These are phyloP conservation scores for Xanthia icteritia DNA, from an alignment of 2,888 invertebrate species.

Conservation along the genomic window DNA sequence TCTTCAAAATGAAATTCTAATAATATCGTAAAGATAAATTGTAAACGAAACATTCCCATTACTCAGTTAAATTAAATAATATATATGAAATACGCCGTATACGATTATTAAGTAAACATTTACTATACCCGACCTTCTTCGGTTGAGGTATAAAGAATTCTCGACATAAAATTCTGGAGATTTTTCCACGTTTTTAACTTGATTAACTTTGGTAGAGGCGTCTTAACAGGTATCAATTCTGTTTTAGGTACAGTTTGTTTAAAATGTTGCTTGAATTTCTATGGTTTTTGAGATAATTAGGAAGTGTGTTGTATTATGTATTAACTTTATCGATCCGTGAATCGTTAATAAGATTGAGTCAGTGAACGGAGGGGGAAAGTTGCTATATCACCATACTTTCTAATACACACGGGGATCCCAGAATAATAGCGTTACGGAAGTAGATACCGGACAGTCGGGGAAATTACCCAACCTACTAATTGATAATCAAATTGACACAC, in stretches of 20 bases:
- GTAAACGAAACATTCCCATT: constrained; percentile 40
- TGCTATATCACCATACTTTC: background rate
- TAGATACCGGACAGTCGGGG: background rate
- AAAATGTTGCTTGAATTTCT: background rate
- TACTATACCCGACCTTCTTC: constrained; percentile 46
- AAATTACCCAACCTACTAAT: background rate
- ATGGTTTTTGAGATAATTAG: background rate
- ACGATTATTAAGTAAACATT: constrained; percentile 61
- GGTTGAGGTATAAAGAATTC: constrained; percentile 50
- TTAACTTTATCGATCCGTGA: background rate
- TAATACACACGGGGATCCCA: background rate
- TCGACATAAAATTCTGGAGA: constrained; percentile 54
- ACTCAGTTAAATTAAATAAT: constrained; percentile 51
- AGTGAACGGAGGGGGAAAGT: background rate
- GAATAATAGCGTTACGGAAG: background rate
- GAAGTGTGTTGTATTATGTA: background rate
- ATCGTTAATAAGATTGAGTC: background rate
- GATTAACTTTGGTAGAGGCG: constrained; percentile 56
- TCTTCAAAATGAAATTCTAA: constrained; percentile 30
- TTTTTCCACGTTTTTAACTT: constrained; percentile 63
- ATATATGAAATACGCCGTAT: constrained; percentile 51
- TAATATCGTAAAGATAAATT: constrained; percentile 36
- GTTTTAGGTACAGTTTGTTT: constrained; percentile 36
- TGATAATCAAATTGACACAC: background rate
- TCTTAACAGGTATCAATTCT: constrained; percentile 56